These are phyloP conservation scores for Diogma glabrata DNA, from an alignment of 2,888 invertebrate species.

Conservation along the genomic window DNA sequence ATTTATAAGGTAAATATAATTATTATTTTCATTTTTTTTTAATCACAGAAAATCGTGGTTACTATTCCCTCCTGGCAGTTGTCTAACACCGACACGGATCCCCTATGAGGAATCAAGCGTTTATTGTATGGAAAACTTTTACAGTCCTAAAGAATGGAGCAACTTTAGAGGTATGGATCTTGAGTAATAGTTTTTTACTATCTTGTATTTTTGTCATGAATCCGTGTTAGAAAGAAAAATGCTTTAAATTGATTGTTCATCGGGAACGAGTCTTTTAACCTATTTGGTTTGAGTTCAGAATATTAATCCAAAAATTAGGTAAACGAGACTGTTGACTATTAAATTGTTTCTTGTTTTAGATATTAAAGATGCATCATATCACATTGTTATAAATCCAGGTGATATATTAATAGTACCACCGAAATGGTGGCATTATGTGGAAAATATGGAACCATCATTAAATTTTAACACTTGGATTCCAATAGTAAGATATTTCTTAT, in stretches of 20 bases:
- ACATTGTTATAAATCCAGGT: constrained; percentile 64
- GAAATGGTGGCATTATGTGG: constrained; percentile 97
- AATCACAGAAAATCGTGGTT: constrained; percentile 90
- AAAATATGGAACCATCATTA: constrained; percentile 62
- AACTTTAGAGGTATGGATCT: background rate
- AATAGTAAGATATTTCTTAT: constrained; percentile 39
- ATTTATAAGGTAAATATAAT: constrained; percentile 12
- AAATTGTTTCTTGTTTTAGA: no score
- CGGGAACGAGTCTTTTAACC: no score
- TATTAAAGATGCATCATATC: constrained; percentile 37
- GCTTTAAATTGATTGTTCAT: no score
- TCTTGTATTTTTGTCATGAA: no score
- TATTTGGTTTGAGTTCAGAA: no score
- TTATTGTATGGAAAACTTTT: constrained; percentile 75
- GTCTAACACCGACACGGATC: constrained; percentile 66
- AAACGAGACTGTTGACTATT: no score
- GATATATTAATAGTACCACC: constrained; percentile 81
- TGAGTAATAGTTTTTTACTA: no score
- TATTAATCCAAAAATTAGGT: no score
- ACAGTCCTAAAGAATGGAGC: constrained; percentile 47
- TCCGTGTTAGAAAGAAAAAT: no score
- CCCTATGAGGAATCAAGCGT: constrained; percentile 96
- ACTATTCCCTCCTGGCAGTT: constrained; percentile 71
- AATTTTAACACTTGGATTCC: constrained; percentile 62
- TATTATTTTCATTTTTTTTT: constrained; percentile 19